Evolutionary conservation across 2,113 vertebrate species (phyloP), one percentile per base, ranked within the genome.

Genomic region (Seriola rivoliana): DNA sequence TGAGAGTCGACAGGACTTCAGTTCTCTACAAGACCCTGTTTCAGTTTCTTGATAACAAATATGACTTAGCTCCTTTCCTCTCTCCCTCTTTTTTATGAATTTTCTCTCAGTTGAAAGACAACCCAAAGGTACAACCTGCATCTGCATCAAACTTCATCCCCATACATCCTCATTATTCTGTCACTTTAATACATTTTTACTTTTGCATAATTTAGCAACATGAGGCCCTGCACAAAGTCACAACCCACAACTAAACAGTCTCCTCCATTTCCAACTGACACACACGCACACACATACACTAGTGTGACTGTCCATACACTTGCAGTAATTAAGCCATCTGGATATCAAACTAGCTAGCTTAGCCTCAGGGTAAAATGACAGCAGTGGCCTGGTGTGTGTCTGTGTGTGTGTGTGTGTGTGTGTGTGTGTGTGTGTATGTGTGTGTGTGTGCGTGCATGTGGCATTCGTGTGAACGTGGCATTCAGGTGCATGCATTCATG

Each of bases 291-390:
- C 78, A 48, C 66, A 50, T 17, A 70, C 36, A 70, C 55, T 23
- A 48, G 59, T 59, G 72, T 81, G 59, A 74, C 57, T 76, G 76
- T 85, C 75, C 78, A 55, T 87, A 86, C n/a, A 21, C 79, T 73
- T 77, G 70, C 75, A 73, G 78, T 90, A 90, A 91, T 92, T 85
- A 92, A 92, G 74, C 91, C 86, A 90, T 93, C 90, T 74, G 80
- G 87, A 92, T 85, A 91, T 91, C 88, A 91, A 90, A 88, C 75
- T 84, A 82, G 85, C 64, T 76, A 66, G 71, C 77, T 92, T 79
- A 86, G 84, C 89, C 86, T 87, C 14, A 0, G 75, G 91, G 79
- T 78, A 66, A 59, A 78, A 74, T 63, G 79, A 77, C 82, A 90
- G 76, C 72, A 81, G 64, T 86, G 65, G 65, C 12, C 12, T 32